Evolutionary conservation across 1,140 invertebrate genomes (phyloP).

Genomic region (Aphaenogaster ashmeadi): DNA sequence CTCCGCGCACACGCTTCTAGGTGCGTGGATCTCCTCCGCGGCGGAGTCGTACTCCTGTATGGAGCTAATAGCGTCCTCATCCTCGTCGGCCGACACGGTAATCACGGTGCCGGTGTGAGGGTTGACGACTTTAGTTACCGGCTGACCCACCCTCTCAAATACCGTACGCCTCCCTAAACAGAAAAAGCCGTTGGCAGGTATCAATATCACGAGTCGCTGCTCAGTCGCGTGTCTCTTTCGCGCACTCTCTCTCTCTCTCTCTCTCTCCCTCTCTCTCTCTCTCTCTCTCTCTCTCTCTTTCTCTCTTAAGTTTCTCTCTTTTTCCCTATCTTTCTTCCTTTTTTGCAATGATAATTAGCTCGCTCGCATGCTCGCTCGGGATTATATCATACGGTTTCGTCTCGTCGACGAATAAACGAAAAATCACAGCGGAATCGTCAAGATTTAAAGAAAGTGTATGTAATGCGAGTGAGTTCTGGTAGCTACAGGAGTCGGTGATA

Average conservation of each 20-base stretch:
- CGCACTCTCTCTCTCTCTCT: conserved; percentile 6
- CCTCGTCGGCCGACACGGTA: conserved; percentile 87
- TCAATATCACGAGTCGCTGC: conserved; percentile 80
- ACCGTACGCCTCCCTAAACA: conserved; percentile 90
- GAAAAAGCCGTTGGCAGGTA: conserved; percentile 93
- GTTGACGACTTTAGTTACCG: conserved; percentile 91
- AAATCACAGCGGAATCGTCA: background rate
- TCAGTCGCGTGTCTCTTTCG: conserved; percentile 29
- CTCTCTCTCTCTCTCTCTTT: background rate
- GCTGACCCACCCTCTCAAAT: conserved; percentile 88
- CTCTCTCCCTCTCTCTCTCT: conserved; percentile 24
- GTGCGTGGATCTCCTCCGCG: conserved; percentile 84
- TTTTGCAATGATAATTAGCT: background rate
- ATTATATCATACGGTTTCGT: conserved; percentile 19
- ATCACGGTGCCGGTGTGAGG: conserved; percentile 90
- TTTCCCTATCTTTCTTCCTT: background rate
- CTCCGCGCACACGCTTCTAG: conserved; percentile 87
- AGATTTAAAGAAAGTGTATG: background rate
- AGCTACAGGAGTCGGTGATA: conserved; percentile 22
- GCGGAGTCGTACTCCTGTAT: conserved; percentile 85
- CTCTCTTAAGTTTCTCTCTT: conserved; percentile 39
- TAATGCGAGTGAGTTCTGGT: conserved; percentile 17
- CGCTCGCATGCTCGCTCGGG: conserved; percentile 20
- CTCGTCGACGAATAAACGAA: background rate
- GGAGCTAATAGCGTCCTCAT: conserved; percentile 80